Evolutionary conservation across 2,113 vertebrate genomes (phyloP).

Genomic region (Chionomys nivalis): DNA sequence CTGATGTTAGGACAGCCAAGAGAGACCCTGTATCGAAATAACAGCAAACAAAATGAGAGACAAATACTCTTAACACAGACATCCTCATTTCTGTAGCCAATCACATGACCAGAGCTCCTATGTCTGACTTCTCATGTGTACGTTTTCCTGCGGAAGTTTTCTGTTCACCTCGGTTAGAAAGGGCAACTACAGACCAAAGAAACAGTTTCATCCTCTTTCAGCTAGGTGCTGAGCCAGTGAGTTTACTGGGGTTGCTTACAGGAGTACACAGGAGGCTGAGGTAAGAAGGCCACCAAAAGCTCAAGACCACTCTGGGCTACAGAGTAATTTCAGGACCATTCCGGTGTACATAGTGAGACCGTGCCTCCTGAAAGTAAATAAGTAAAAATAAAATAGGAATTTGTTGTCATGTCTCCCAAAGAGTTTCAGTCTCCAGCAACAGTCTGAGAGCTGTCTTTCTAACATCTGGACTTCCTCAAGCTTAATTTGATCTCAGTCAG

Average conservation of each 20-base stretch:
- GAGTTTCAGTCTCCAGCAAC: neutral
- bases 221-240: neutral
- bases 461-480: neutral
- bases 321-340: neutral
- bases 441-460: neutral
- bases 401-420: neutral
- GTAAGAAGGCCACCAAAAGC: neutral
- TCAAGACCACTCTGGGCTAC: neutral
- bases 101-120: neutral
- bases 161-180: neutral
- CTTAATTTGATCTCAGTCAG: neutral
- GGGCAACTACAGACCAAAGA: neutral
- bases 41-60: neutral
- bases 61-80: neutral
- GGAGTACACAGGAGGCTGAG: neutral
- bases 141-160: neutral
- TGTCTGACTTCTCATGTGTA: neutral
- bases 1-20: neutral
- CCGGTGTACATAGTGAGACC: neutral
- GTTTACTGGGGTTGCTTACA: no score
- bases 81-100: neutral
- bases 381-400: neutral
- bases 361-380: neutral
- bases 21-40: neutral
- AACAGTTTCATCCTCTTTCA: no score